Evolutionary conservation across 2,113 vertebrate species (phyloP).

Genomic region (Megatriorchis doriae): DNA sequence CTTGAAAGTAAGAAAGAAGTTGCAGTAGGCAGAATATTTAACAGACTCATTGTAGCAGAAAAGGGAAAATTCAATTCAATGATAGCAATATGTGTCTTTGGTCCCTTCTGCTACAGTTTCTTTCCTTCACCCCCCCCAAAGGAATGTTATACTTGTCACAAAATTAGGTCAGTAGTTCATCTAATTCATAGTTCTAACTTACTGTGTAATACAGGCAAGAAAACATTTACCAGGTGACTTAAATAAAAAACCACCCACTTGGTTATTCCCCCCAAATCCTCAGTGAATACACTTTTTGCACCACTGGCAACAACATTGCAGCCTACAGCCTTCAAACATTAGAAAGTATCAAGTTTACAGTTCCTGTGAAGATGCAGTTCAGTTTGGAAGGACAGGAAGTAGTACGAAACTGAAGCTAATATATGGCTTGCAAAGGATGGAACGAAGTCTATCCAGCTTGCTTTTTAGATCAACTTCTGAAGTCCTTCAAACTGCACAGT

Average conservation of each 20-base stretch:
- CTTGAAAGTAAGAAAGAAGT: background rate
- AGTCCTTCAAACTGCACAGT: background rate
- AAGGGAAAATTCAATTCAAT: background rate
- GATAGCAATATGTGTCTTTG: rapidly evolving
- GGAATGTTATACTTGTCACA: background rate
- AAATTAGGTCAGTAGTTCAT: background rate
- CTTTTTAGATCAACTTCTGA: background rate
- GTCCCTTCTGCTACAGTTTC: background rate
- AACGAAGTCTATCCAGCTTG: background rate
- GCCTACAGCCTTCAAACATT: background rate
- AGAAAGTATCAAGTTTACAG: background rate
- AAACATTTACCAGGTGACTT: background rate
- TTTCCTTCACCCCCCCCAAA: background rate
- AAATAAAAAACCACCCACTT: background rate
- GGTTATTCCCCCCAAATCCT: background rate
- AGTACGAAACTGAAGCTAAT: background rate
- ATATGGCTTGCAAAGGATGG: background rate
- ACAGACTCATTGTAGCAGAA: background rate
- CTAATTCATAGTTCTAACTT: background rate
- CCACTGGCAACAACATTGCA: background rate
- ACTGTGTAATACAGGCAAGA: background rate
- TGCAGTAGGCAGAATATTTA: background rate
- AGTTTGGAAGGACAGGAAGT: background rate
- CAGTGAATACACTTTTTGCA: background rate
- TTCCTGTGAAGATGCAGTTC: background rate